phyloP scores from a whole-genome alignment of 1,140 invertebrate genomes.

The Drosophila azteca region DNA sequence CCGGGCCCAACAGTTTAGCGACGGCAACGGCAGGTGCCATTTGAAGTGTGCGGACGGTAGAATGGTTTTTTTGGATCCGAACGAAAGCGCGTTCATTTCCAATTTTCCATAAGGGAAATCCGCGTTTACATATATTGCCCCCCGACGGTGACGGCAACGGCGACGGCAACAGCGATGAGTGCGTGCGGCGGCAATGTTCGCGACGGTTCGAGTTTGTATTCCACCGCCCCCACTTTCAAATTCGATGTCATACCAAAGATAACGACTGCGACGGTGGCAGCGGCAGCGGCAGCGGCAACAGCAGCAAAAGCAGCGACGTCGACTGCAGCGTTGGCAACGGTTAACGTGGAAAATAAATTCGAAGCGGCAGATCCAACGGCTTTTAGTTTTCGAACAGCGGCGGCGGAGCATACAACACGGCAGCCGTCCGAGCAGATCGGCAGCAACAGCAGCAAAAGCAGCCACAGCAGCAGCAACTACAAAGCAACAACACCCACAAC shows the following conservation, averaged over 20 bases:
- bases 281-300: slow-evolving; percentile 24
- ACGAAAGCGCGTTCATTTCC: slow-evolving; percentile 6
- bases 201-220: slow-evolving; percentile 30
- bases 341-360: slow-evolving; percentile 81
- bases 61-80: slow-evolving; percentile 28
- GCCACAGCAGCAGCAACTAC: slow-evolving; percentile 1
- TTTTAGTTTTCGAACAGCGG: slow-evolving; percentile 81
- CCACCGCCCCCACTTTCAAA: slow-evolving; percentile 46
- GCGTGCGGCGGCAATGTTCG: slow-evolving; percentile 58
- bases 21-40: slow-evolving; percentile 79
- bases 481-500: background rate
- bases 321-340: slow-evolving; percentile 35
- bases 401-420: slow-evolving; percentile 64
- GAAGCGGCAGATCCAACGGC: slow-evolving; percentile 67
- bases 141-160: slow-evolving; percentile 11
- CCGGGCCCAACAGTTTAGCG: slow-evolving; percentile 61
- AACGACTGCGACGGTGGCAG: slow-evolving; percentile 56
- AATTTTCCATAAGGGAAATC: too few relatives aligned
- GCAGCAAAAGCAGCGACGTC: slow-evolving; percentile 26
- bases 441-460: slow-evolving; percentile 9
- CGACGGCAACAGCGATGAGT: slow-evolving; percentile 45
- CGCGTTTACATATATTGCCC: too few relatives aligned
- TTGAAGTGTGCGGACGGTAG: slow-evolving; percentile 69
- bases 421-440: slow-evolving; percentile 2
- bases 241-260: slow-evolving; percentile 64